Evolutionary conservation across 2,797 vertebrate species (phyloP), one percentile per base, ranked within the genome.

Genomic region (Zalophus californianus): DNA sequence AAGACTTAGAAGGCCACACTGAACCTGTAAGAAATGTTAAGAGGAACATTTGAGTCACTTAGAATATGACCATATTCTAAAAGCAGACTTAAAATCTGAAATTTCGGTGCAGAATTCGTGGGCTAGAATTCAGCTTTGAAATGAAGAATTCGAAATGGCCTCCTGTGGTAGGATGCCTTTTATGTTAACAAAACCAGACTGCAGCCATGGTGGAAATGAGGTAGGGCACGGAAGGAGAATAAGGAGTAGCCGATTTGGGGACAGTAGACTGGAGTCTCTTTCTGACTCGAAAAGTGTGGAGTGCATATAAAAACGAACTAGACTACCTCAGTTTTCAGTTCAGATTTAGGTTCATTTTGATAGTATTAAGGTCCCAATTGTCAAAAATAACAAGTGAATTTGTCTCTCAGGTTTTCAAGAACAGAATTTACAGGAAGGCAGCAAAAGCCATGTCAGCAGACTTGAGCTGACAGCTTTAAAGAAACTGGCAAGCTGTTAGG

Each of bases 321-420:
- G 95, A 97, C 98, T 98, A 97, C 98, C 98, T 98, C 98, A 44
- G 97, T 97, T 97, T 97, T 98, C 96, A 96, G 86, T 97, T 96
- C 95, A 90, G 80, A 94, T 58, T 78, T 96, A 91, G 83, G 3
- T 2, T 98, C 94, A 85, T 97, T 97, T 98, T 94, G 86, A 94
- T 85, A 82, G 48, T 93, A 80, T 96, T 96, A 98, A 95, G 91
- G 96, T 97, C 90, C 86, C 70, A 10, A 14, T 79, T 79, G 91
- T 95, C 77, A 87, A 79, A 48, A 91, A 54, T 86, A 93, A 89
- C 66, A 89, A 96, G 80, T 94, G 85, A 98, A 96, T 97, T 97
- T 82, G 44, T 21, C 5, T 97, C 97, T 98, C 98, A 98, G 98
- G 97, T 98, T 98, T 97, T 98, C 94, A 97, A 96, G 97, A 97